phyloP scores from a whole-genome alignment of 2,888 invertebrate genomes.

The Xestia rhomboidea region DNA sequence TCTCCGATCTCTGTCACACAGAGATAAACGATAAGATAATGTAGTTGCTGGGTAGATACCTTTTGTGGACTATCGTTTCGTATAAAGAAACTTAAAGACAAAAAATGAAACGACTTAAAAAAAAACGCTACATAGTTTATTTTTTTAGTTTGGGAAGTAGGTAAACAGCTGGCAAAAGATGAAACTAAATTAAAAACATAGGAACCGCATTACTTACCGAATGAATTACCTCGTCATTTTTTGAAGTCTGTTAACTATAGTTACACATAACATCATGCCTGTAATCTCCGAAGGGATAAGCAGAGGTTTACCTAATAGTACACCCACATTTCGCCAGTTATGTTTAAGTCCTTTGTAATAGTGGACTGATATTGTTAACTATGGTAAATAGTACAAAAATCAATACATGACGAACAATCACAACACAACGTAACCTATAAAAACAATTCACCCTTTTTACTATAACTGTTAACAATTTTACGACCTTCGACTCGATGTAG shows the following conservation, averaged over 20 bases:
- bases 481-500: slow-evolving; percentile 23
- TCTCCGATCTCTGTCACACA: not conserved
- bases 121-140: not conserved
- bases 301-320: too few species aligned
- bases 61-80: not conserved
- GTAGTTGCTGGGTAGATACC: not conserved
- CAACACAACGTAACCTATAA: not conserved
- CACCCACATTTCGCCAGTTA: too few species aligned
- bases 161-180: not conserved
- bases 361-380: too few species aligned
- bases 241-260: not conserved
- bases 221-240: not conserved
- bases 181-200: not conserved
- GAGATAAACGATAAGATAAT: not conserved
- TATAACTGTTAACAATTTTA: slow-evolving; percentile 30
- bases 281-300: too few species aligned
- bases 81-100: not conserved
- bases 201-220: not conserved
- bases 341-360: too few species aligned
- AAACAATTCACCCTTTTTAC: slow-evolving; percentile 13
- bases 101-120: not conserved
- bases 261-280: too few species aligned
- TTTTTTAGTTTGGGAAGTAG: not conserved
- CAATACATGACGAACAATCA: not conserved
- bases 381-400: not conserved